Conservation (phyloP, 2,888 invertebrate genomes). For the Dasypogon diadema region DNA sequence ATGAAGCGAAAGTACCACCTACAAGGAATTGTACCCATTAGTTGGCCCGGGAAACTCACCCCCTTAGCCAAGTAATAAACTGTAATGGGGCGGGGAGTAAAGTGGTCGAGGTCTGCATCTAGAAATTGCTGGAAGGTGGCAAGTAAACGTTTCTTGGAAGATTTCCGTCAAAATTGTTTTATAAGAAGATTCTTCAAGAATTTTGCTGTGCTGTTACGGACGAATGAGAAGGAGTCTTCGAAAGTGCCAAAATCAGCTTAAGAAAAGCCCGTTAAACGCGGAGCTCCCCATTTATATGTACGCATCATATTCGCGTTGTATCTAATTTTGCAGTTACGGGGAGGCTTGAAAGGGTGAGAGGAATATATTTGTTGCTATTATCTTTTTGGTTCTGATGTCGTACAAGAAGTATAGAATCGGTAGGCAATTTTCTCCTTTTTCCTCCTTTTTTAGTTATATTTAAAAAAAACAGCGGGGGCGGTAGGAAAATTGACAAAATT, state of each 20-base stretch:
- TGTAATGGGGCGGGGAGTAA: not conserved
- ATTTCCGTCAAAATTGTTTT: not conserved
- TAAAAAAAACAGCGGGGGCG: not conserved
- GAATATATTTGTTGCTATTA: no score
- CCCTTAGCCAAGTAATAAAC: no score
- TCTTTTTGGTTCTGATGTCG: no score
- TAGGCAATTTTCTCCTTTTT: not conserved
- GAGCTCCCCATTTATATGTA: not conserved
- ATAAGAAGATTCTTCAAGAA: no score
- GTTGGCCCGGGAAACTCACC: no score
- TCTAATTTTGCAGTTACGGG: no score
- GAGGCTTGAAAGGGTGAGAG: no score
- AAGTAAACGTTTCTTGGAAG: not conserved
- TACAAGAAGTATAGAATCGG: not conserved
- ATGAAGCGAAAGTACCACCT: no score
- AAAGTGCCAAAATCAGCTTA: not conserved
- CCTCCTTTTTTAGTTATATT: no score
- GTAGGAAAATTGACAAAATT: slow-evolving; percentile 1
- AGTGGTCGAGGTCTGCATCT: not conserved
- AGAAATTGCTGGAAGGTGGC: not conserved
- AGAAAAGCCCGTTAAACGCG: not conserved
- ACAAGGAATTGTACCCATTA: no score
- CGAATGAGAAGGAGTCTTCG: not conserved
- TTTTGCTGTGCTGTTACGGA: no score
- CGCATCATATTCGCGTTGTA: no score